Percentiles rank a stretch among this genome's conserved stretches.
Conservation (phyloP, 2,888 invertebrate genomes). For the Scaptomyza flava region DNA sequence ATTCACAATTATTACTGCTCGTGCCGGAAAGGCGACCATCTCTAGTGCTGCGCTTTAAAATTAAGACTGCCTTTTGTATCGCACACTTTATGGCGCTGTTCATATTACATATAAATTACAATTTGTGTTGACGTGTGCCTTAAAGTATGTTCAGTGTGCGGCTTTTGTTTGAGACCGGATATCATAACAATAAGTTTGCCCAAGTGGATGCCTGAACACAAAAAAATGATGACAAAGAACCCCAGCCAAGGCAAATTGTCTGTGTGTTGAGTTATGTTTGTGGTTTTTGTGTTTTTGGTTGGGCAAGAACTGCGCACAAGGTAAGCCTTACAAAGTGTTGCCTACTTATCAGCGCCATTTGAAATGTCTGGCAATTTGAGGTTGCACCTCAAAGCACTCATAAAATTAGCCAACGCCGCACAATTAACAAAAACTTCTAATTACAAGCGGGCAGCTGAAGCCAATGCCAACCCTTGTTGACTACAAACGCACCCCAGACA, state of each 20-base stretch:
- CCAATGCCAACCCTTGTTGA: conserved; percentile 19
- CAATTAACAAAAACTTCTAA: conserved; percentile 71
- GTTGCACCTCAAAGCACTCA: conserved; percentile 42
- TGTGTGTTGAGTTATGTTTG: not conserved
- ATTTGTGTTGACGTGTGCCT: conserved; percentile 77
- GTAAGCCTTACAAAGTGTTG: conserved; percentile 51
- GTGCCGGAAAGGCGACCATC: conserved; percentile 12
- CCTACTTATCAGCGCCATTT: conserved; percentile 32
- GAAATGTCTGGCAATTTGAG: conserved; percentile 45
- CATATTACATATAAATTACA: conserved; percentile 80
- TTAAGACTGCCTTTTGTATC: conserved; percentile 54
- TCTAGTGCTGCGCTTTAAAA: conserved; percentile 47
- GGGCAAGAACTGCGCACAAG: conserved; percentile 1
- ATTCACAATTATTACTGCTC: not conserved
- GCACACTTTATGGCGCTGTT: conserved; percentile 72
- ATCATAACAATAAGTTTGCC: conserved; percentile 77
- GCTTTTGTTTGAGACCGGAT: conserved; percentile 76
- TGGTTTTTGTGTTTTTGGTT: not conserved
- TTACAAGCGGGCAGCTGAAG: conserved; percentile 41
- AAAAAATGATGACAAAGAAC: conserved; percentile 40
- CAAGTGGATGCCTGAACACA: conserved; percentile 58
- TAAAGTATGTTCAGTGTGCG: conserved; percentile 63
- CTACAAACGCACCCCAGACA: conserved; percentile 31
- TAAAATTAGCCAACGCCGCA: conserved; percentile 59
- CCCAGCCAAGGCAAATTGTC: conserved; percentile 34